phyloP scores from a whole-genome alignment of 2,888 invertebrate genomes.

The Aphidoletes aphidimyza region DNA sequence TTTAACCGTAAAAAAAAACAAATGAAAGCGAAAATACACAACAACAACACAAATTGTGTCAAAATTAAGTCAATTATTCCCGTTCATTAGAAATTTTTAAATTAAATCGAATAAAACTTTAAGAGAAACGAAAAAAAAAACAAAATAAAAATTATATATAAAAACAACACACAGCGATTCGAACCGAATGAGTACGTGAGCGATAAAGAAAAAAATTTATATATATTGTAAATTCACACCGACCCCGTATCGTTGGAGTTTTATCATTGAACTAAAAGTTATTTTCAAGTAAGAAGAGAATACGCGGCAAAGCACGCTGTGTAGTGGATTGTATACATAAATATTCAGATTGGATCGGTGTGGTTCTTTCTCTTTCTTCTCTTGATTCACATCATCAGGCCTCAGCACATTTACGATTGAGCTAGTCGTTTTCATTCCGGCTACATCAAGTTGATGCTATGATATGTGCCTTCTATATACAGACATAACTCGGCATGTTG shows the following conservation, averaged over 20 bases:
- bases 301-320: conserved; percentile 46
- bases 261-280: conserved; percentile 52
- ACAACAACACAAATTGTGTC: not conserved
- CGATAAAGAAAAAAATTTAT: not conserved
- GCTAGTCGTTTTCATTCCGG: not conserved
- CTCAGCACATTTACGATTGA: not conserved
- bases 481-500: too few relatives aligned
- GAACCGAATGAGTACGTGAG: conserved; percentile 28
- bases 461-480: not conserved
- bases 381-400: not conserved
- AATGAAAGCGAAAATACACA: not conserved
- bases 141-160: not conserved
- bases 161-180: too few relatives aligned
- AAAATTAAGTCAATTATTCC: not conserved
- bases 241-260: conserved; percentile 52
- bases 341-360: not conserved
- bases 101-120: too few relatives aligned
- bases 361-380: not conserved
- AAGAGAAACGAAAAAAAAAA: not conserved
- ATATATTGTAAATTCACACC: conserved; percentile 39
- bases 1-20: not conserved
- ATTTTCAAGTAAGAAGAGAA: conserved; percentile 40
- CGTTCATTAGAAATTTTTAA: not conserved
- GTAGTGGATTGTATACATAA: not conserved
- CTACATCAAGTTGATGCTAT: not conserved